A percentile compares a stretch with the other conserved stretches of the same genome.
phyloP scores from a whole-genome alignment of 2,888 invertebrate species.

The Drosophila paramelanica region DNA sequence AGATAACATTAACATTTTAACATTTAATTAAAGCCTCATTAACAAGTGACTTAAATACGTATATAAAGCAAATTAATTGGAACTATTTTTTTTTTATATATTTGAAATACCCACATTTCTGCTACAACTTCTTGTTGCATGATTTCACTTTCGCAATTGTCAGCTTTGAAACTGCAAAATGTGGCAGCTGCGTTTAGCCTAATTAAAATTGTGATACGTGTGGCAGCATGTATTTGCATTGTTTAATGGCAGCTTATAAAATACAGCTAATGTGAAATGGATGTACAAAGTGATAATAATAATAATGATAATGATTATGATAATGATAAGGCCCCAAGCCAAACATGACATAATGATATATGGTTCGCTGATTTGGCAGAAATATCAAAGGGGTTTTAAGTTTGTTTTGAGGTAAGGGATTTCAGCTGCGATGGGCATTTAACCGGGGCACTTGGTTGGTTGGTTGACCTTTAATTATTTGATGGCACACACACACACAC shows the following conservation, averaged over 20 bases:
- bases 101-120: background rate
- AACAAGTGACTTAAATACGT: no score
- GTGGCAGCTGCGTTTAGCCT: slow-evolving; percentile 45
- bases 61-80: no score
- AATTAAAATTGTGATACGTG: slow-evolving; percentile 49
- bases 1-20: no score
- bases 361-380: slow-evolving; percentile 41
- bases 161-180: slow-evolving; percentile 7
- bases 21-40: no score
- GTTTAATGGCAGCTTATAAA: slow-evolving; percentile 28
- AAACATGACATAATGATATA: slow-evolving; percentile 16
- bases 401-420: slow-evolving; percentile 16
- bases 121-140: slow-evolving; percentile 15
- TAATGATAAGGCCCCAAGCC: slow-evolving; percentile 12
- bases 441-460: slow-evolving; percentile 34
- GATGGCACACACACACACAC: slow-evolving; percentile 28
- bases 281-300: slow-evolving; percentile 31
- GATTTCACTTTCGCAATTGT: slow-evolving; percentile 41
- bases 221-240: slow-evolving; percentile 32
- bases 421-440: slow-evolving; percentile 14
- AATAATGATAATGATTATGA: slow-evolving; percentile 27
- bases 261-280: slow-evolving; percentile 39
- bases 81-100: no score
- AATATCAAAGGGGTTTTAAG: slow-evolving; percentile 17
- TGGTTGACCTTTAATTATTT: slow-evolving; percentile 74